A percentile compares a stretch with the other conserved stretches of the same genome.
phyloP scores from a whole-genome alignment of 2,888 invertebrate species.

The Rhagonycha fulva region DNA sequence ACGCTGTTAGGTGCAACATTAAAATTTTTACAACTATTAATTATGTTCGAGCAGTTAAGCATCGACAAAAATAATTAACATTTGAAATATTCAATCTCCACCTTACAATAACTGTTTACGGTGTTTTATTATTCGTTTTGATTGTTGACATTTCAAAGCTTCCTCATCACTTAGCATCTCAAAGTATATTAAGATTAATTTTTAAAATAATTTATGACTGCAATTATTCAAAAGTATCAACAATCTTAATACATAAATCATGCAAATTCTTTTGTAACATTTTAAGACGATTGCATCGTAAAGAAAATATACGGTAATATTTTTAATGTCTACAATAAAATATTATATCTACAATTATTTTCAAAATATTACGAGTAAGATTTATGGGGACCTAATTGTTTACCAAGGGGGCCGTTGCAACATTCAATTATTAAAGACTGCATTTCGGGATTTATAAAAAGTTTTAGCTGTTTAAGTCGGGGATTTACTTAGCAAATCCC shows the following conservation, averaged over 20 bases:
- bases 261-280: background rate
- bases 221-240: background rate
- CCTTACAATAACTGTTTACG: background rate
- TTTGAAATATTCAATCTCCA: background rate
- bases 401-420: background rate
- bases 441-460: too few relatives aligned
- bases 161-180: background rate
- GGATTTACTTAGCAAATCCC: background rate
- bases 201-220: background rate
- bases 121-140: background rate
- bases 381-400: background rate
- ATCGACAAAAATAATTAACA: background rate
- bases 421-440: background rate
- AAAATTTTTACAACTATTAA: background rate
- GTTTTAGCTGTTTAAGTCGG: too few relatives aligned
- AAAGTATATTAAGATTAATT: background rate
- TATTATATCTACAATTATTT: background rate
- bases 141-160: background rate
- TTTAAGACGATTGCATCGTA: background rate
- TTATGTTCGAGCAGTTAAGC: background rate
- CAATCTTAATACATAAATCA: background rate
- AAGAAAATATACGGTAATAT: background rate
- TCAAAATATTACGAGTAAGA: background rate
- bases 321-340: background rate
- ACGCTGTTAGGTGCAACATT: background rate